Evolutionary conservation across 2,888 invertebrate genomes (phyloP).

Genomic region (Choreutis nemorana): DNA sequence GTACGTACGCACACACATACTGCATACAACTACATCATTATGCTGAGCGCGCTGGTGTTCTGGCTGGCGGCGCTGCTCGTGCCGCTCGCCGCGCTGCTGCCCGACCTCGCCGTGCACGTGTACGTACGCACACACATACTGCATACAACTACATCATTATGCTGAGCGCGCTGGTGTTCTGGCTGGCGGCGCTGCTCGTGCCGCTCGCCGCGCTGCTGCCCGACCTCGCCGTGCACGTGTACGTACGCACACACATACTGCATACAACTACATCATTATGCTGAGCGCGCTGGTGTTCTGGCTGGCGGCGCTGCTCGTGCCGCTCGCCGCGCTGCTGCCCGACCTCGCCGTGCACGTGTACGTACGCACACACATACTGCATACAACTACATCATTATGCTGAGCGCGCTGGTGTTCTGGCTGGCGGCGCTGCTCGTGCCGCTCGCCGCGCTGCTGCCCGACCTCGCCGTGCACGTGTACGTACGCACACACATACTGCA

Average conservation of each 20-base stretch:
- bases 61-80: conserved; percentile 94
- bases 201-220: conserved; percentile 87
- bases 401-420: not conserved
- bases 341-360: not conserved
- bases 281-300: not conserved
- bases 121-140: conserved; percentile 64
- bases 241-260: conserved; percentile 53
- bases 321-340: conserved; percentile 1
- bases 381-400: too few species aligned
- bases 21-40: too few species aligned
- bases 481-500: too few species aligned
- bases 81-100: conserved; percentile 84
- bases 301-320: not conserved
- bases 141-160: conserved; percentile 87
- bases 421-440: not conserved
- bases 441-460: too few species aligned
- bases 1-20: conserved; percentile 68
- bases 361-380: too few species aligned
- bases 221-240: conserved; percentile 91
- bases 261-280: too few species aligned
- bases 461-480: too few species aligned
- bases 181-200: conserved; percentile 91
- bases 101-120: conserved; percentile 91
- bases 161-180: conserved; percentile 89
- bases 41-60: conserved; percentile 89